phyloP scores from a whole-genome alignment of 1,140 invertebrate species.

The Sarcophaga peregrina region DNA sequence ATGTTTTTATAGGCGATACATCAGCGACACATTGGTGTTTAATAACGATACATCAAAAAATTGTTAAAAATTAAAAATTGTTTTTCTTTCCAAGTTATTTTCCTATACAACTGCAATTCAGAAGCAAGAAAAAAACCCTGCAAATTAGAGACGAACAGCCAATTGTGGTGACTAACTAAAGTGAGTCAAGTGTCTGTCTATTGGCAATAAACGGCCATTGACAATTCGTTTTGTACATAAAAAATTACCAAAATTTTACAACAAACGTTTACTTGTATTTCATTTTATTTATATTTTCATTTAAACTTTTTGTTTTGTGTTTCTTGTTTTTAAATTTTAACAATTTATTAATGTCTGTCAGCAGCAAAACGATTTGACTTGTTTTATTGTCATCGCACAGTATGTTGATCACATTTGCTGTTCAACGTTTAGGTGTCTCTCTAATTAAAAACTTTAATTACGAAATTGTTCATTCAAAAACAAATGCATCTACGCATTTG shows the following conservation, averaged over 20 bases:
- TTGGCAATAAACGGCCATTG: background rate
- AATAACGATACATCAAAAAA: too few species aligned
- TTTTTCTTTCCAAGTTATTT: background rate
- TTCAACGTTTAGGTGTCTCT: conserved; percentile 8
- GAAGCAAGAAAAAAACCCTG: background rate
- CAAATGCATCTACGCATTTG: background rate
- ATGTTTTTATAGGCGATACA: too few species aligned
- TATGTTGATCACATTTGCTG: conserved; percentile 21
- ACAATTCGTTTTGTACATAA: conserved; percentile 19
- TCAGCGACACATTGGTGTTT: too few species aligned
- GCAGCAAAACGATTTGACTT: background rate
- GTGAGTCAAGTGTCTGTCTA: conserved; percentile 23
- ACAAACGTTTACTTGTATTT: background rate
- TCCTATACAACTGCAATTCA: background rate
- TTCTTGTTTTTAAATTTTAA: background rate
- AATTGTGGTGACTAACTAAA: conserved; percentile 18
- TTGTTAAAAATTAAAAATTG: too few species aligned
- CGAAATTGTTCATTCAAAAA: conserved; percentile 21
- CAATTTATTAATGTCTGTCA: background rate
- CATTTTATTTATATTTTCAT: background rate
- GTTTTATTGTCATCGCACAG: background rate
- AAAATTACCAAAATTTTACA: background rate
- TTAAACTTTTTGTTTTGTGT: background rate
- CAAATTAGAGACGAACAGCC: background rate
- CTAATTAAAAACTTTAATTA: conserved; percentile 40